Evolutionary conservation across 2,888 invertebrate species (phyloP), one percentile per base, ranked within the genome.

Genomic region (Acanthosepion pharaonis): DNA sequence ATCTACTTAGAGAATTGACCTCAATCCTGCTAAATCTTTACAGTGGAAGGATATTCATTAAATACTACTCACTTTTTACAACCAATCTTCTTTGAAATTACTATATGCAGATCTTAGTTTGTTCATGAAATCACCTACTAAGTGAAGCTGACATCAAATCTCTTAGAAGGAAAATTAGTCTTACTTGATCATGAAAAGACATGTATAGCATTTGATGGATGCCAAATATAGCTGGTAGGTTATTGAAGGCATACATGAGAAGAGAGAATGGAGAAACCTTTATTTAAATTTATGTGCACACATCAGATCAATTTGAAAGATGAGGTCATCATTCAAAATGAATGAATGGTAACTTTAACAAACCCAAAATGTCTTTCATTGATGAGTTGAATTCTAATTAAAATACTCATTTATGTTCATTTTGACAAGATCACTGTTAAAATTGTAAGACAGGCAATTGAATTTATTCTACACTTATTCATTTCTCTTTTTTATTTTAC

Each of bases 11-110:
- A 78, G 11, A 6, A 78, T 11, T n/a, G 28, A 78, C 78, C 78
- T 78, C n/a, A 78, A 78, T n/a, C n/a, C n/a, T 78, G 78, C n/a
- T 78, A n/a, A 78, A 78, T 78, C n/a, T n/a, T 78, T 78, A 28
- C n/a, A 78, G 78, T 9, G n/a, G 28, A 78, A 78, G 78, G 18
- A 78, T 28, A 78, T n/a, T 78, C 15, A 78, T n/a, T 3, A 78
- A 78, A 59, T 20, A 25, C 15, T 11, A 51, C 20, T 59, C 20
- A 59, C 25, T 23, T 59, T 42, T 59, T 78, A 78, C 78, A 78
- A 78, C 5, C 9, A 78, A 78, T n/a, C 11, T 2, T 78, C 28
- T 78, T n/a, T 78, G n/a, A 9, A n/a, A 78, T 78, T 78, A 28
- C 8, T n/a, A 15, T 78, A n/a, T 78, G 9, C n/a, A n/a, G 8